Conservation (phyloP, 2,113 vertebrate species). For the Gobiocypris rarus region DNA sequence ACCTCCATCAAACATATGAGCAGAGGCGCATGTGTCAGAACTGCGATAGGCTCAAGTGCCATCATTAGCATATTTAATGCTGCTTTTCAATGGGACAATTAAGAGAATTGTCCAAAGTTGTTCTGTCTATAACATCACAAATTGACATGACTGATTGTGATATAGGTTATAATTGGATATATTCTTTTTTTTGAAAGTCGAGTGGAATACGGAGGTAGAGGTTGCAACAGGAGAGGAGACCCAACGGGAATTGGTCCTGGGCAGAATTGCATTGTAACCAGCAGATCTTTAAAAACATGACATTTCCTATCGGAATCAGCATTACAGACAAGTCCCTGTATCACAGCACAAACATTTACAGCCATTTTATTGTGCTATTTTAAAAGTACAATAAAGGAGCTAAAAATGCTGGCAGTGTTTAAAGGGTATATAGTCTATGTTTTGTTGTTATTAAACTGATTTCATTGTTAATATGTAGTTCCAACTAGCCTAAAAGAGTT, state of each 20-base stretch:
- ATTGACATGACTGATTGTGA: background rate
- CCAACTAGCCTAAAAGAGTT: background rate
- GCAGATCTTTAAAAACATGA: background rate
- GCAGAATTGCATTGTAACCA: conserved; percentile 10
- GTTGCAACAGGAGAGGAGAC: background rate
- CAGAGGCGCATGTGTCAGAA: background rate
- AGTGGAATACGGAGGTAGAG: background rate
- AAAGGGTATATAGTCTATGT: no score
- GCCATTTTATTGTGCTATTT: background rate
- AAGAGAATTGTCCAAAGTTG: background rate
- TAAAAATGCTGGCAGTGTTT: no score
- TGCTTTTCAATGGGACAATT: background rate
- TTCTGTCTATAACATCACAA: background rate
- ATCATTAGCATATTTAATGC: background rate
- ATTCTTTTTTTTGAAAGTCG: conserved; percentile 4
- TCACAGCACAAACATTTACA: conserved; percentile 14
- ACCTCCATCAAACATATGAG: conserved; percentile 45
- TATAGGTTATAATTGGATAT: no score
- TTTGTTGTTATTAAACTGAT: background rate
- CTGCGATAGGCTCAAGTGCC: background rate
- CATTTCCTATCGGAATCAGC: background rate
- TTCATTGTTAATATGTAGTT: background rate
- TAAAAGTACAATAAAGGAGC: no score
- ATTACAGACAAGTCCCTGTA: background rate
- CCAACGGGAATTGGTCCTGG: conserved; percentile 9